Evolutionary conservation across 2,797 vertebrate species (phyloP).

Genomic region (Denticeps clupeoides): DNA sequence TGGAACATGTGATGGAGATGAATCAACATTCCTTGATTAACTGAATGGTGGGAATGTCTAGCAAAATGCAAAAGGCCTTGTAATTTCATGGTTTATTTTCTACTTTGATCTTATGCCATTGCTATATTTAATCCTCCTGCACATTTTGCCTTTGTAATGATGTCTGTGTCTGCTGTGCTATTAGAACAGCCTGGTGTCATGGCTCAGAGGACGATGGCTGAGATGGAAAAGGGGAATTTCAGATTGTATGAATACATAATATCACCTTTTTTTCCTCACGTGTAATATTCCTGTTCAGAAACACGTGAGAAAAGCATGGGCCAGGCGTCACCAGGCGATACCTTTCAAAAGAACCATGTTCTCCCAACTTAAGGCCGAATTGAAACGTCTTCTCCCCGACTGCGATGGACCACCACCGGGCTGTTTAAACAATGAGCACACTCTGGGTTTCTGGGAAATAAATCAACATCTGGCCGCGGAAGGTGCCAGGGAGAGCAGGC

Average conservation of each 20-base stretch:
- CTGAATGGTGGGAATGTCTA: no score
- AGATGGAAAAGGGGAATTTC: no score
- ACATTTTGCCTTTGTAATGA: conserved; percentile 19
- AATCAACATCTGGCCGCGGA: neutral
- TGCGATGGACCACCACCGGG: neutral
- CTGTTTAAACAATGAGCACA: conserved; percentile 6
- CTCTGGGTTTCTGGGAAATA: neutral
- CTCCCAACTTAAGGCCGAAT: conserved; percentile 1
- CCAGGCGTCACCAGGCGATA: conserved; percentile 6
- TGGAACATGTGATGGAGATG: conserved; percentile 14
- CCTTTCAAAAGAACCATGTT: conserved; percentile 1
- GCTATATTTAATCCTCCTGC: conserved; percentile 28
- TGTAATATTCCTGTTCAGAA: no score
- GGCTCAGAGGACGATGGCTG: no score
- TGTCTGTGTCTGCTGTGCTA: neutral
- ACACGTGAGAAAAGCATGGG: no score
- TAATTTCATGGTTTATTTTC: conserved; percentile 26
- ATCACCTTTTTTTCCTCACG: no score
- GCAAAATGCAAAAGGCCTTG: no score
- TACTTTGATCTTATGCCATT: conserved; percentile 27
- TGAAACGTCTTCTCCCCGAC: neutral
- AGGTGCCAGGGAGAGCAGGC: no score
- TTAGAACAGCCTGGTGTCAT: no score
- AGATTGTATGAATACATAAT: conserved; percentile 12
- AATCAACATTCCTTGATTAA: conserved; percentile 12